phyloP scores from a whole-genome alignment of 2,797 vertebrate species.

The Lateolabrax maculatus region DNA sequence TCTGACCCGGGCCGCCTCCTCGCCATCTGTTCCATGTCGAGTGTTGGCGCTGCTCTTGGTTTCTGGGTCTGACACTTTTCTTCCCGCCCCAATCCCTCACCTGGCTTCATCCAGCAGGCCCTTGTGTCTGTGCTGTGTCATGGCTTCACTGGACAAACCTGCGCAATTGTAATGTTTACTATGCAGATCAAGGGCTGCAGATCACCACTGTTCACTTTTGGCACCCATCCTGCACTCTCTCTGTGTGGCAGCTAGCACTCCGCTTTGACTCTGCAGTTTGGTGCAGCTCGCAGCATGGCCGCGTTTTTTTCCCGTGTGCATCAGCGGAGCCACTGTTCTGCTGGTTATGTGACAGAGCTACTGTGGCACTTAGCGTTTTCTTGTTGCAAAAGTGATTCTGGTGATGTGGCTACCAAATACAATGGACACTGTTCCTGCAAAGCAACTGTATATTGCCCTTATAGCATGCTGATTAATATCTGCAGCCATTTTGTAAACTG shows the following conservation, averaged over 20 bases:
- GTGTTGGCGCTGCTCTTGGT: conserved; percentile 29
- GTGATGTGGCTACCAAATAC: conserved; percentile 80
- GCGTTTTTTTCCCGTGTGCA: conserved; percentile 44
- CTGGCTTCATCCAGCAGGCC: conserved; percentile 73
- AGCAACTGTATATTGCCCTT: conserved; percentile 73
- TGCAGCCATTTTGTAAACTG: conserved; percentile 52
- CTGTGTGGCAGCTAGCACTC: conserved; percentile 82
- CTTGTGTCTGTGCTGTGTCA: conserved; percentile 78
- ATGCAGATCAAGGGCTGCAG: conserved; percentile 93
- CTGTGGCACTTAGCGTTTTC: conserved; percentile 57
- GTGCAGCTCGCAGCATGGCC: conserved; percentile 66
- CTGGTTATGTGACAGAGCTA: conserved; percentile 54
- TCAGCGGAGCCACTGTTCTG: conserved; percentile 43
- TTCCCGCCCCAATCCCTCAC: conserved; percentile 14
- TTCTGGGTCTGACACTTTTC: conserved; percentile 3
- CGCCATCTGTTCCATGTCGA: conserved; percentile 59
- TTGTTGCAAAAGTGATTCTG: conserved; percentile 77
- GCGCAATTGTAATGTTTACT: conserved; percentile 91
- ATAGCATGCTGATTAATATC: conserved; percentile 82
- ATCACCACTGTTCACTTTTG: conserved; percentile 70
- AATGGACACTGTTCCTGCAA: conserved; percentile 73
- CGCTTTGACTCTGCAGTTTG: conserved; percentile 61
- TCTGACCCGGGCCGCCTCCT: conserved; percentile 31
- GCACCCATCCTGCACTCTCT: conserved; percentile 60
- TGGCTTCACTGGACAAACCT: conserved; percentile 75